Conservation (phyloP, 2,113 vertebrate species). For the Dendrocopos noguchii region DNA sequence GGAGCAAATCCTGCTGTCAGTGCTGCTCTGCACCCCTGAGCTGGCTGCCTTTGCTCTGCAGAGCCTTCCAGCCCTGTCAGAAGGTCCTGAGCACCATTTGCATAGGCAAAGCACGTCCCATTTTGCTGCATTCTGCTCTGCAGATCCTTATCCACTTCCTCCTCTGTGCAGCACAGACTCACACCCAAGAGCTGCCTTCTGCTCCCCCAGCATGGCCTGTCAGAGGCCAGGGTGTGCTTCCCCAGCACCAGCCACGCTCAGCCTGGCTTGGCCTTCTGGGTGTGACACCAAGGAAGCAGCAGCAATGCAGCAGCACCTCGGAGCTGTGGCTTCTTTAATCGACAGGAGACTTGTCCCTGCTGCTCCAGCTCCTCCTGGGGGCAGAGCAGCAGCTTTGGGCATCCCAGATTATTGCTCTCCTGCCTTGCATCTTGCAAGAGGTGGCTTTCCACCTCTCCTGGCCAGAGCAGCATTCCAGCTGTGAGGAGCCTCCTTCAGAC, state of each 20-base stretch:
- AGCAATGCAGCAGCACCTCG: background rate
- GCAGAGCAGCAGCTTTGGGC: background rate
- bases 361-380: background rate
- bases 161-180: background rate
- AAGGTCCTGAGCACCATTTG: background rate
- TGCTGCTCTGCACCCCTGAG: background rate
- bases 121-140: background rate
- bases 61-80: background rate
- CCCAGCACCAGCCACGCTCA: background rate
- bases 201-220: background rate
- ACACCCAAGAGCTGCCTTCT: background rate
- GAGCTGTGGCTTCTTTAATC: background rate
- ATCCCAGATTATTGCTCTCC: background rate
- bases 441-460: background rate
- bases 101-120: background rate
- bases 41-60: background rate
- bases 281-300: background rate
- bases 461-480: background rate
- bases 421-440: background rate
- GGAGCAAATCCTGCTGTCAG: background rate
- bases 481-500: background rate
- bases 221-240: background rate
- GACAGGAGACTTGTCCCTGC: background rate
- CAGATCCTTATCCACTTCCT: constrained; percentile 2
- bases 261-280: background rate